These are phyloP conservation scores for Sakesphorus luctuosus DNA, from an alignment of 2,113 vertebrate species.

Conservation along the genomic window DNA sequence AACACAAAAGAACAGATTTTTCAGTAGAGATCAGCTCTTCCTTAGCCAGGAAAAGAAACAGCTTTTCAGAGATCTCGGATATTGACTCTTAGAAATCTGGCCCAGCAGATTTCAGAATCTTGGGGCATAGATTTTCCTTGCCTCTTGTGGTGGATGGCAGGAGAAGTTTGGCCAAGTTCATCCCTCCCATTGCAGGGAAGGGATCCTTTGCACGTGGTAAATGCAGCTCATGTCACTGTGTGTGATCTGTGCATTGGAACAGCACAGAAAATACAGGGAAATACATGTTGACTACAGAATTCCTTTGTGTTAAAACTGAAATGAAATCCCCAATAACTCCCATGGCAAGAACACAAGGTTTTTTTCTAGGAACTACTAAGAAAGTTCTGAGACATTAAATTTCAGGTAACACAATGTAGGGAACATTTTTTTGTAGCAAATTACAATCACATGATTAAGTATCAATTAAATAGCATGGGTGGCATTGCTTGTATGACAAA, in stretches of 20 bases:
- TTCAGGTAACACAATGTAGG: background rate
- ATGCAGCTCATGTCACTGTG: background rate
- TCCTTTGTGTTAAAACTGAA: background rate
- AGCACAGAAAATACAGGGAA: background rate
- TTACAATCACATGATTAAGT: background rate
- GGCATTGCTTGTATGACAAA: background rate
- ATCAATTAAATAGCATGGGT: background rate
- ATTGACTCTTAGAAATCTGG: background rate
- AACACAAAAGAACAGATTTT: slow-evolving; percentile 36
- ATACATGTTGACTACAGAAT: background rate
- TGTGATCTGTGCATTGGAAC: background rate
- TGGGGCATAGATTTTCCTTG: background rate
- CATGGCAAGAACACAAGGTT: background rate
- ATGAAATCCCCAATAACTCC: background rate
- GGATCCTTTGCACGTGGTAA: background rate
- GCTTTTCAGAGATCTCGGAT: background rate
- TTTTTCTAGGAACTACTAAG: background rate
- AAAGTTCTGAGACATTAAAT: background rate
- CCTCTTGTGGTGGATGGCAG: background rate
- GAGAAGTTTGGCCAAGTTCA: background rate
- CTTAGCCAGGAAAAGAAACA: background rate
- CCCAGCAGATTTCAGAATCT: background rate
- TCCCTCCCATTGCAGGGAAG: background rate
- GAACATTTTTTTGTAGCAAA: background rate
- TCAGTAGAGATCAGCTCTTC: background rate